Conservation (phyloP, 1,140 invertebrate species). For the Amyelois transitella region DNA sequence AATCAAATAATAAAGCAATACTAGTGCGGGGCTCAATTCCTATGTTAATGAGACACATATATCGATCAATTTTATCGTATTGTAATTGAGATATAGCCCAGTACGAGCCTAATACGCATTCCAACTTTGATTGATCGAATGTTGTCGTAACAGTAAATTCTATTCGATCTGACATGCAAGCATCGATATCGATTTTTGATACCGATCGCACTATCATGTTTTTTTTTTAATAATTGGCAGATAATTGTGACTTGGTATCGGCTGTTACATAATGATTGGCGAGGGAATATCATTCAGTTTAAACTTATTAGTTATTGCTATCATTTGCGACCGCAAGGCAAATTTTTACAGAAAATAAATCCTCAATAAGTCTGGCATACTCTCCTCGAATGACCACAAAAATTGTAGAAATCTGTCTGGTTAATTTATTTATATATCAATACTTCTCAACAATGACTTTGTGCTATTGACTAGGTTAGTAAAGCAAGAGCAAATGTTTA, state of each 20-base stretch:
- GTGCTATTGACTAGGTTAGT: too few species aligned
- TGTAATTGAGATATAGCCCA: conserved; percentile 37
- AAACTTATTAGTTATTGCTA: not conserved
- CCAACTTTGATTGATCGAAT: conserved; percentile 46
- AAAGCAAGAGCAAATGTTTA: too few species aligned
- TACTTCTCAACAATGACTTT: too few species aligned
- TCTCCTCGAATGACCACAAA: too few species aligned
- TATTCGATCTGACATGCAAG: conserved; percentile 4
- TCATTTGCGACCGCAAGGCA: too few species aligned
- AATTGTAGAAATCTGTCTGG: too few species aligned
- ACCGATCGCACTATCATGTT: not conserved
- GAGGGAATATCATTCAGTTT: not conserved
- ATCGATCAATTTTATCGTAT: conserved; percentile 45
- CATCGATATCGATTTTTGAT: conserved; percentile 10
- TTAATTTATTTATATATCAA: too few species aligned
- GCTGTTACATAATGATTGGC: not conserved
- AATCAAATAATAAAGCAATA: conserved; percentile 4
- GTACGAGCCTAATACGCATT: conserved; percentile 36
- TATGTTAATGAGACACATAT: conserved; percentile 53
- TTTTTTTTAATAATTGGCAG: not conserved
- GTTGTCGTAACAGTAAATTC: conserved; percentile 35
- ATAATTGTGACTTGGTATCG: not conserved
- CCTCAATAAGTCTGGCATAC: too few species aligned
- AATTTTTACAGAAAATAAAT: too few species aligned
- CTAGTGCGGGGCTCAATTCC: conserved; percentile 14